Evolutionary conservation across 2,113 vertebrate species (phyloP).

Genomic region (Dryoscopus gambensis): DNA sequence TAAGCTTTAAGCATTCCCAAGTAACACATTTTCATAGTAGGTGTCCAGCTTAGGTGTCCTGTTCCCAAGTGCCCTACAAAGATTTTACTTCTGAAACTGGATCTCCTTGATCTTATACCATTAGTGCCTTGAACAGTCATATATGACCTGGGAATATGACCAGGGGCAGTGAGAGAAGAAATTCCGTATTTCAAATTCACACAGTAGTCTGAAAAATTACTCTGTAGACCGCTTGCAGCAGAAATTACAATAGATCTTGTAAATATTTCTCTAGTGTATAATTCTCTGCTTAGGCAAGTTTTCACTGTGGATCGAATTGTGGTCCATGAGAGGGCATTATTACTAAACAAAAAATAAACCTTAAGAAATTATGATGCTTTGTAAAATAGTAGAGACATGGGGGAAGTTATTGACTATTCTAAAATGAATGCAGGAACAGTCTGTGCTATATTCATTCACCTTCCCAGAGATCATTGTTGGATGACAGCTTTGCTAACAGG

Average conservation of each 20-base stretch:
- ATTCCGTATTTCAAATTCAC: not conserved
- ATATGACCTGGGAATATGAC: not conserved
- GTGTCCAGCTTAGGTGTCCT: not conserved
- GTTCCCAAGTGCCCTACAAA: not conserved
- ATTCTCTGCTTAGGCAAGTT: slow-evolving; percentile 69
- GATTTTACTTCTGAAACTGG: not conserved
- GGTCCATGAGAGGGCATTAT: slow-evolving; percentile 47
- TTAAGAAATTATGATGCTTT: slow-evolving; percentile 65
- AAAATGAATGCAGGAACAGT: slow-evolving; percentile 34
- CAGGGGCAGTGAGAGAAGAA: not conserved
- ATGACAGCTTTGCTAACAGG: slow-evolving; percentile 75
- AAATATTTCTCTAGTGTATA: slow-evolving; percentile 74
- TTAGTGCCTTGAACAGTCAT: not conserved
- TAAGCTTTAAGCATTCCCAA: not conserved
- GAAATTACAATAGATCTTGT: slow-evolving; percentile 69
- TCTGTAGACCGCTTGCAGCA: slow-evolving; percentile 25
- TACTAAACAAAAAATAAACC: slow-evolving; percentile 54
- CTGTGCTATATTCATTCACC: slow-evolving; percentile 46
- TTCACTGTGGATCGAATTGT: slow-evolving; percentile 69
- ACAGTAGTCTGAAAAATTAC: slow-evolving; percentile 16
- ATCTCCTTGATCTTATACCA: not conserved
- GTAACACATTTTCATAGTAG: not conserved
- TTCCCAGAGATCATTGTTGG: slow-evolving; percentile 46
- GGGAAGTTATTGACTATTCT: slow-evolving; percentile 55
- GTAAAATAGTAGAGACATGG: slow-evolving; percentile 58